These are phyloP conservation scores for Nothocercus nigrocapillus DNA, from an alignment of 2,113 vertebrate species.

Conservation along the genomic window DNA sequence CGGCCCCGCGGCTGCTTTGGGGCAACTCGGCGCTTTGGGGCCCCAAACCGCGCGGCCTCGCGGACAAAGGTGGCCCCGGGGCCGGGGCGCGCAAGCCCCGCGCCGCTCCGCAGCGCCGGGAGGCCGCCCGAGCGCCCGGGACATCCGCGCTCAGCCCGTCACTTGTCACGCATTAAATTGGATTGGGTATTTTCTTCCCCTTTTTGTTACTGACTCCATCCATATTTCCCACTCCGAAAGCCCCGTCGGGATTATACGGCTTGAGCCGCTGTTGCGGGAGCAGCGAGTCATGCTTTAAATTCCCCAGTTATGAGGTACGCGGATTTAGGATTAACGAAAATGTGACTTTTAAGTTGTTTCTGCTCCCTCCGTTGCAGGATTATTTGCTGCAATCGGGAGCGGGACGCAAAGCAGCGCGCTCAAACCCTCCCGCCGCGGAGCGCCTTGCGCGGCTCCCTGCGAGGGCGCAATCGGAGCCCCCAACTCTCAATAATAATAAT, in stretches of 20 bases:
- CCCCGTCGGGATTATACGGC: constrained; percentile 65
- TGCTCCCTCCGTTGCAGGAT: constrained; percentile 79
- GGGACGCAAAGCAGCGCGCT: constrained; percentile 74
- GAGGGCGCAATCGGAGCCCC: constrained; percentile 55
- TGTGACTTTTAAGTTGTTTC: constrained; percentile 85
- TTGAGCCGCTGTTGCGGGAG: constrained; percentile 58
- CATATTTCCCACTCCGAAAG: constrained; percentile 58
- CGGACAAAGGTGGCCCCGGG: background rate
- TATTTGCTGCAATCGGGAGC: constrained; percentile 75
- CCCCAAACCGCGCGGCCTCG: background rate
- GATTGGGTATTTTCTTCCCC: constrained; percentile 49
- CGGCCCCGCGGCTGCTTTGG: background rate
- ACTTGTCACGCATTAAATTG: constrained; percentile 68
- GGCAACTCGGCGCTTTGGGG: background rate
- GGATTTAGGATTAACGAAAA: constrained; percentile 84
- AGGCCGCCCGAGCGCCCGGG: background rate
- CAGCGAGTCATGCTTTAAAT: constrained; percentile 77
- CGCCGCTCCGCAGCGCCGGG: background rate
- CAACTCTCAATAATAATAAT: background rate
- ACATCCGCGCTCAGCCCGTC: constrained; percentile 48
- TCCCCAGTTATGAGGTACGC: constrained; percentile 77
- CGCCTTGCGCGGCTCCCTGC: constrained; percentile 59
- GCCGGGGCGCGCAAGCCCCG: background rate
- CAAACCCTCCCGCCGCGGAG: constrained; percentile 76
- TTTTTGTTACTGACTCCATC: constrained; percentile 60